Evolutionary conservation across 2,113 vertebrate species (phyloP).

Genomic region (Chrysemys picta): DNA sequence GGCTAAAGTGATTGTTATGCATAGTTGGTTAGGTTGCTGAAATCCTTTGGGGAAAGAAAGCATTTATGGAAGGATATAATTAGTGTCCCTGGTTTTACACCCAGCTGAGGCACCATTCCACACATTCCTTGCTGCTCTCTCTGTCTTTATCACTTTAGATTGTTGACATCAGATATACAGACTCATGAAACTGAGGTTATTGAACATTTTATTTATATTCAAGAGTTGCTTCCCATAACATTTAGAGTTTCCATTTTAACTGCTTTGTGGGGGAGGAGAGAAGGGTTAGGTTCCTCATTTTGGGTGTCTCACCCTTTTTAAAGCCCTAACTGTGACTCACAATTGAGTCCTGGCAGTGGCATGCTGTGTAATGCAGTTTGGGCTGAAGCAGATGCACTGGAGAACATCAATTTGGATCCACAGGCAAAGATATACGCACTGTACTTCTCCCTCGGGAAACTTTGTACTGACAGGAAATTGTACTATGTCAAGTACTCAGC

Average conservation of each 20-base stretch:
- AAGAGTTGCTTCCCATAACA: conserved; percentile 16
- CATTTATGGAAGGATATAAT: rapidly evolving
- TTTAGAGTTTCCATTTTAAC: background rate
- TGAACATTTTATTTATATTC: background rate
- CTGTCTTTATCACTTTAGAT: background rate
- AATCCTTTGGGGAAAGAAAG: background rate
- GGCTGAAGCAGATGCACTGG: background rate
- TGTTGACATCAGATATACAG: background rate
- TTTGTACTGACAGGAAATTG: background rate
- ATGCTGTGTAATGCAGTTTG: rapidly evolving
- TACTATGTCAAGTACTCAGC: background rate
- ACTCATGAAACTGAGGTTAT: background rate
- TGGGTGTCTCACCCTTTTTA: background rate
- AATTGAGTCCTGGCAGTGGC: rapidly evolving
- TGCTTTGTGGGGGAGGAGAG: background rate
- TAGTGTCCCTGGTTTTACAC: background rate
- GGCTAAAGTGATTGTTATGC: rapidly evolving
- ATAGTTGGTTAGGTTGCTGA: rapidly evolving
- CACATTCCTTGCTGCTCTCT: background rate
- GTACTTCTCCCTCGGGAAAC: background rate
- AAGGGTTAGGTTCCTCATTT: background rate
- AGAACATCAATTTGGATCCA: rapidly evolving
- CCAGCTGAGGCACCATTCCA: conserved; percentile 51
- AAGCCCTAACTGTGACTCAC: background rate
- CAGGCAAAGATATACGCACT: background rate